A percentile compares a stretch with the other conserved stretches of the same genome.
These are phyloP conservation scores for Melierax canorus DNA, from an alignment of 2,113 vertebrate species.

Conservation along the genomic window DNA sequence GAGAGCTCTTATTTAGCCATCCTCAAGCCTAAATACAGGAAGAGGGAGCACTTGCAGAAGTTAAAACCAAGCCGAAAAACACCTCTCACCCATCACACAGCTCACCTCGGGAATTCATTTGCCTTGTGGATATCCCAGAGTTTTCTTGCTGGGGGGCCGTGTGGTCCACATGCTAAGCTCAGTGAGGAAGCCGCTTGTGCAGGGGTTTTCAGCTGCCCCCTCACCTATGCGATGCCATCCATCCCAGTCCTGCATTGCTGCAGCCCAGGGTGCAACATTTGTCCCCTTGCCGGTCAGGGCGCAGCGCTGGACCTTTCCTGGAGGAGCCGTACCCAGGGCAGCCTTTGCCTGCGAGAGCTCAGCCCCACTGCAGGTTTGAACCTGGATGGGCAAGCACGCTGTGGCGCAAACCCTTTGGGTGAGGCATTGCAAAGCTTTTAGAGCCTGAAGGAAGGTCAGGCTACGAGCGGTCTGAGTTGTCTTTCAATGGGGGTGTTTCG, in stretches of 20 bases:
- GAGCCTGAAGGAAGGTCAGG: background rate
- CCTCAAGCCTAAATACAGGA: background rate
- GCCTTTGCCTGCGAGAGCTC: background rate
- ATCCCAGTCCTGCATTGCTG: background rate
- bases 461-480: background rate
- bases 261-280: background rate
- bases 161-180: background rate
- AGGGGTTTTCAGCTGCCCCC: background rate
- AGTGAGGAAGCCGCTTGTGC: background rate
- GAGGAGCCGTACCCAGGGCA: rapidly evolving
- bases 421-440: background rate
- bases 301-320: background rate
- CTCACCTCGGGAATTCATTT: background rate
- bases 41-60: background rate
- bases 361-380: background rate
- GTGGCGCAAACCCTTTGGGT: background rate
- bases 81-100: background rate
- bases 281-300: rapidly evolving
- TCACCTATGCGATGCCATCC: rapidly evolving
- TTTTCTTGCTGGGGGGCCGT: background rate
- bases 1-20: background rate
- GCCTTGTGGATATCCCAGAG: background rate
- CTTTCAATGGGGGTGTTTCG: background rate
- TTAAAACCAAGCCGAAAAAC: background rate
- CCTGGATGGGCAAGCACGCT: background rate